Evolutionary conservation across 2,888 invertebrate species (phyloP).

Genomic region (Nomada ferruginata): DNA sequence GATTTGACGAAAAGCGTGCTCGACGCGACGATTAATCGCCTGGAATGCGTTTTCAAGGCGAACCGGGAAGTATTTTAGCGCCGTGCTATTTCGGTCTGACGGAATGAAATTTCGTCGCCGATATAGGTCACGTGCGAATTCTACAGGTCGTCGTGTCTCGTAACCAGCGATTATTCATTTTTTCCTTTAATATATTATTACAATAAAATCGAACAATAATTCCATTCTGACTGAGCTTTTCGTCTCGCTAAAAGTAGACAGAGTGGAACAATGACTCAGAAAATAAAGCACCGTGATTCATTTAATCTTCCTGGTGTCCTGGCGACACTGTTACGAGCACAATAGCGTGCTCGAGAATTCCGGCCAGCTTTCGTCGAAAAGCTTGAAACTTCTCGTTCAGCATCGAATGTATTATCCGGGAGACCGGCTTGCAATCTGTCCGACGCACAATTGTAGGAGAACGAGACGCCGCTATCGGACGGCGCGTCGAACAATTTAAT

Average conservation of each 20-base stretch:
- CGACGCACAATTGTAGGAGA: background rate
- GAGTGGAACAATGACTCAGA: background rate
- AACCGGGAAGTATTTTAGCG: constrained; percentile 69
- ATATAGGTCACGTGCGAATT: constrained; percentile 76
- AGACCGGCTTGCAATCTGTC: background rate
- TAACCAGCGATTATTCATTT: background rate
- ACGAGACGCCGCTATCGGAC: background rate
- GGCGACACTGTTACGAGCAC: background rate
- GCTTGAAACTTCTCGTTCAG: background rate
- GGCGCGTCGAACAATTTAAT: no score
- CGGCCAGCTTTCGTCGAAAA: background rate
- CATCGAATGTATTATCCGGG: no score
- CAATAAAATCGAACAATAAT: background rate
- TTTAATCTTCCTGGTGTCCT: background rate
- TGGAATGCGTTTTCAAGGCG: constrained; percentile 68
- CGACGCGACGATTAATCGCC: constrained; percentile 41
- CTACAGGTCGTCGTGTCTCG: constrained; percentile 44
- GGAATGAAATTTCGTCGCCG: constrained; percentile 72
- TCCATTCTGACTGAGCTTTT: background rate
- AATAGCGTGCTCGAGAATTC: background rate
- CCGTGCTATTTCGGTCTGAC: constrained; percentile 75
- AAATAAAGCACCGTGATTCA: constrained; percentile 5
- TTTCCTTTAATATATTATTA: background rate
- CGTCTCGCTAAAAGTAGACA: background rate
- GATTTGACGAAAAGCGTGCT: no score